Evolutionary conservation across 2,888 invertebrate genomes (phyloP).

Genomic region (Aspidapion aeneum): DNA sequence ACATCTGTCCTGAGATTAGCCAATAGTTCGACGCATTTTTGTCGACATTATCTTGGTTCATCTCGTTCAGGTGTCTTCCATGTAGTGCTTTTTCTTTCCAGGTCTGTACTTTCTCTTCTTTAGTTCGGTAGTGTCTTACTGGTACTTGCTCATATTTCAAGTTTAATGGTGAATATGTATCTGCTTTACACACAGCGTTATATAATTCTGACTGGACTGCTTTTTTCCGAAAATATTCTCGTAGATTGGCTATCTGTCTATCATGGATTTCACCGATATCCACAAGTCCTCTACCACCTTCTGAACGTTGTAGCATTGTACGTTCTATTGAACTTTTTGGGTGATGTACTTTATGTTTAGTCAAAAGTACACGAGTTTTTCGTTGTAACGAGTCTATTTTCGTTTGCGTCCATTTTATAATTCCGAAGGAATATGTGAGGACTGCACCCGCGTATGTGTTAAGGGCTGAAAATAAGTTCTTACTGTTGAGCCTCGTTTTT

Average conservation of each 20-base stretch:
- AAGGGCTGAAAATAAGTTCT: too few species aligned
- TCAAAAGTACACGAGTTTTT: too few species aligned
- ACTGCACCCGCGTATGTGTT: too few species aligned
- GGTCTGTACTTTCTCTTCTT: not conserved
- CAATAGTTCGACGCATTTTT: constrained; percentile 5
- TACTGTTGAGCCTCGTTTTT: too few species aligned
- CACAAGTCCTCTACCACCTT: not conserved
- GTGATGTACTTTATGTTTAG: too few species aligned
- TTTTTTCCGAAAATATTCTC: not conserved
- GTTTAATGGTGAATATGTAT: too few species aligned
- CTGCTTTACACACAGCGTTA: not conserved
- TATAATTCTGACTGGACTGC: not conserved
- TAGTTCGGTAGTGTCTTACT: too few species aligned
- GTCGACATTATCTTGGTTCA: constrained; percentile 13
- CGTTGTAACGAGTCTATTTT: too few species aligned
- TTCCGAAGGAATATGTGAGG: too few species aligned
- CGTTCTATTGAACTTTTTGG: not conserved
- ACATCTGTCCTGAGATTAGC: not conserved
- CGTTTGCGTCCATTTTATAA: too few species aligned
- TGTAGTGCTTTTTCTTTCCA: constrained; percentile 13
- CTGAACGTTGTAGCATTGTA: not conserved
- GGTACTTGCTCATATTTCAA: too few species aligned
- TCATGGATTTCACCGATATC: not conserved
- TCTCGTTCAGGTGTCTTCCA: constrained; percentile 13
- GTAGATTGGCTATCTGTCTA: not conserved